A percentile compares a stretch with the other conserved stretches of the same genome.
These are phyloP conservation scores for Lytechinus pictus DNA, from an alignment of 35 echinoderm and acorn worm genomes.

Conservation along the genomic window DNA sequence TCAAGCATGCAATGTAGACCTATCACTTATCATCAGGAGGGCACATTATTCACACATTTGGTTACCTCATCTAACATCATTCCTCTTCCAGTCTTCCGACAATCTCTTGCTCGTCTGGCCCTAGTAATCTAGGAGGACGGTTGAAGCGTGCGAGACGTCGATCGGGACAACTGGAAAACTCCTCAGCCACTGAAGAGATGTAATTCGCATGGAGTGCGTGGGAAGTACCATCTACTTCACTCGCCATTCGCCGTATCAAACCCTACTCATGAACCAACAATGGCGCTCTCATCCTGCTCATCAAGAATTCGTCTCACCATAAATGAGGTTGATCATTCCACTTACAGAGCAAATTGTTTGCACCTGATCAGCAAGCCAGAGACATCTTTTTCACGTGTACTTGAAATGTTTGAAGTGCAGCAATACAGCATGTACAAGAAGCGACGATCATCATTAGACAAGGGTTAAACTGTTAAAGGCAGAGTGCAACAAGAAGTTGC, in stretches of 20 bases:
- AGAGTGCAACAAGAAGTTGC: background rate
- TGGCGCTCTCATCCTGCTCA: background rate
- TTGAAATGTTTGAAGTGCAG: background rate
- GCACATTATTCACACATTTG: conserved; percentile 1
- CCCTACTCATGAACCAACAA: background rate
- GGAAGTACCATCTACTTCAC: background rate
- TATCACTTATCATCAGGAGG: background rate
- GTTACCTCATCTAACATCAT: background rate
- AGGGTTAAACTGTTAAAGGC: background rate
- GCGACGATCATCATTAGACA: background rate
- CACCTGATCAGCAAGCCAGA: background rate
- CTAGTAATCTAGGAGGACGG: conserved; percentile 8
- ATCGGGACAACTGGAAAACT: background rate
- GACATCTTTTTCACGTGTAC: conserved; percentile 1
- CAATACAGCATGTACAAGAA: background rate
- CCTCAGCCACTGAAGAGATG: background rate
- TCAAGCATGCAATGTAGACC: background rate
- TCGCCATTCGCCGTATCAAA: conserved; percentile 9
- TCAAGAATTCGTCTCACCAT: background rate
- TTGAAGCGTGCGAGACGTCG: background rate
- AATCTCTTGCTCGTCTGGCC: background rate
- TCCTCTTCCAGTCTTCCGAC: background rate
- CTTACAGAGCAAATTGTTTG: background rate
- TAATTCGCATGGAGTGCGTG: background rate
- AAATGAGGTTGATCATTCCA: background rate